Base-by-base conservation (phyloP, 2,888 invertebrate genomes). In the Lasioglossum oenotherae region DNA sequence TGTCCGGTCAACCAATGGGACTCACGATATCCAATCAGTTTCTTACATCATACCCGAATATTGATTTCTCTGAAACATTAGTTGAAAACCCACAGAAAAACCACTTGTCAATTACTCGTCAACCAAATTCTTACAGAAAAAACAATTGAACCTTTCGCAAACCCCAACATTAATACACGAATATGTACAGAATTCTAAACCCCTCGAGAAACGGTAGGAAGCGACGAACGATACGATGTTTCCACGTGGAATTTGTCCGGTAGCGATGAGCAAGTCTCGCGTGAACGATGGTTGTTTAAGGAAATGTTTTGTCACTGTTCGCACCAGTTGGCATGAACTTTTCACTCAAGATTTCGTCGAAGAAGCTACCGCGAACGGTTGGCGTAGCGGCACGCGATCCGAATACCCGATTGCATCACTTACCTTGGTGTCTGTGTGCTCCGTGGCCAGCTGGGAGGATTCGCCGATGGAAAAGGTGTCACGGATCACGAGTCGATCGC, bases 301-400 rank as follows among this genome's bases (percentile, higher is more conserved):
- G 12, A 12, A 6, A 2, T 5, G 27, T 73, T 27, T 27, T 27
- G 2, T 19, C 35, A 23, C 64, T 23, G 27, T 67, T 67, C 6
- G 31, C 64, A 31, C n/a, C 35, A 6, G 31, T 60, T 74, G 1
- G 69, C 23, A n/a, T 12, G 12, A 14, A 85, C 76, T 88, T 89
- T 91, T 90, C 88, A 89, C 89, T 90, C 91, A 88, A 87, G 41
- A 86, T 78, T 64, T 16, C 10, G 6, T 12, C 23, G n/a, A 10
- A 41, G 64, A 41, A 71, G 19, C 6, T 53, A 23, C 6, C 41
- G 19, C 14, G 27, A 31, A n/a, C 31, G 44, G 53, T 14, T 49
- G 8, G 27, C 12, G n/a, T 2, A 4, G 23, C 27, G 35, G n/a
- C n/a, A n/a, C 10, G 46, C 27, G 27, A 71, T 41, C 69, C 31